Percentiles rank a stretch among this genome's conserved stretches.
Conservation (phyloP, 2,113 vertebrate genomes). For the Pao palembangensis region DNA sequence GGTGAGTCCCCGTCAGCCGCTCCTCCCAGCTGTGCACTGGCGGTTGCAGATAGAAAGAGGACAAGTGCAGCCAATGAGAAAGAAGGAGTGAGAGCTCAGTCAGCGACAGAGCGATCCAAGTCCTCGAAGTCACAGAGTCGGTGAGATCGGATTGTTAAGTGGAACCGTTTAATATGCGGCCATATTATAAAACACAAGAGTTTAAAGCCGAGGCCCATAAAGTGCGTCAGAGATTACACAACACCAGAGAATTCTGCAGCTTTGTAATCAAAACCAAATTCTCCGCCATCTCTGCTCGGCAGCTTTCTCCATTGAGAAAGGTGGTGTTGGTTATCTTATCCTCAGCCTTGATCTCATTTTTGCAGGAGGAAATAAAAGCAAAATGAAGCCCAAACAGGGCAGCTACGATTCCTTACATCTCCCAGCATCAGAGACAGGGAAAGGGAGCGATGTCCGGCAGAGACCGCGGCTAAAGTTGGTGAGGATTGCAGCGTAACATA, state of each 20-base stretch:
- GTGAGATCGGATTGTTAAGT: slow-evolving; percentile 33
- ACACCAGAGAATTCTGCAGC: neutral
- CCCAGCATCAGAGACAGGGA: too few species aligned
- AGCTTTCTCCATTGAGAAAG: too few species aligned
- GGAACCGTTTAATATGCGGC: slow-evolving; percentile 20
- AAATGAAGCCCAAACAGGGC: too few species aligned
- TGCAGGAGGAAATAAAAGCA: too few species aligned
- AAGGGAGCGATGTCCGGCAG: too few species aligned
- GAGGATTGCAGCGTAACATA: too few species aligned
- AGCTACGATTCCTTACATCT: too few species aligned
- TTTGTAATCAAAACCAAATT: too few species aligned
- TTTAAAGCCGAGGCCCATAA: slow-evolving; percentile 12
- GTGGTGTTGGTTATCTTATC: too few species aligned
- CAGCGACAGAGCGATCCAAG: slow-evolving; percentile 32
- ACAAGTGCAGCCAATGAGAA: slow-evolving; percentile 47
- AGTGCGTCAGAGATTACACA: neutral
- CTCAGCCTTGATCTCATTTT: too few species aligned
- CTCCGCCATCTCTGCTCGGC: too few species aligned
- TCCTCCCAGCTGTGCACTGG: slow-evolving; percentile 68
- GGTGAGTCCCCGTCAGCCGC: slow-evolving; percentile 79
- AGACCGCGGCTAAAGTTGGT: too few species aligned
- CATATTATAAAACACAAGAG: slow-evolving; percentile 13
- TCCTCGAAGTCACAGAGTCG: slow-evolving; percentile 42
- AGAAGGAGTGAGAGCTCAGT: slow-evolving; percentile 35
- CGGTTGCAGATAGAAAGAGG: slow-evolving; percentile 51